These are phyloP conservation scores for Orthosia gracilis DNA, from an alignment of 2,888 invertebrate genomes.

Conservation along the genomic window DNA sequence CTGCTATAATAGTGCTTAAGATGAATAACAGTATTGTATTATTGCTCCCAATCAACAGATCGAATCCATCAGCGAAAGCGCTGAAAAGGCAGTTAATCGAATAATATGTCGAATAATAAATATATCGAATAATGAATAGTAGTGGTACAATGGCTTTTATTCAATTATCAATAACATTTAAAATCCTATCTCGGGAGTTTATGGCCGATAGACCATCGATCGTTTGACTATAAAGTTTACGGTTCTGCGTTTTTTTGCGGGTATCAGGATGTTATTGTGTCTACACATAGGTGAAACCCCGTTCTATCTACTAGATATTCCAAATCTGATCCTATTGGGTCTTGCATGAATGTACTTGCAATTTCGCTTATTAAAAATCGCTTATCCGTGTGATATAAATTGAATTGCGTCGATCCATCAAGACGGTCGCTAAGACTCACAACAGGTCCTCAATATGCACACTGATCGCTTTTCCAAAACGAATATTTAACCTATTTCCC, in stretches of 20 bases:
- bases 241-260: slow-evolving; percentile 3
- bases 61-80: slow-evolving; percentile 45
- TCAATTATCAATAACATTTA: slow-evolving; percentile 49
- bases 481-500: too few species aligned
- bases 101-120: too few species aligned
- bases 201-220: neutral
- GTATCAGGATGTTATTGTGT: slow-evolving; percentile 5
- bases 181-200: slow-evolving; percentile 20
- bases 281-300: neutral
- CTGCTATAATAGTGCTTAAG: slow-evolving; percentile 24
- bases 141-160: slow-evolving; percentile 38
- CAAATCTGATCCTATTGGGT: neutral
- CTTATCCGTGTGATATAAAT: too few species aligned
- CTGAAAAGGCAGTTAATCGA: slow-evolving; percentile 29
- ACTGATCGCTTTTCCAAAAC: neutral
- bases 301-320: neutral
- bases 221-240: slow-evolving; percentile 28
- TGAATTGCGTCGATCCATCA: too few species aligned
- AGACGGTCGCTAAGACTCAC: neutral
- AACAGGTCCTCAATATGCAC: neutral
- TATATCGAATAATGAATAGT: too few species aligned
- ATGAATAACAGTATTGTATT: slow-evolving; percentile 17
- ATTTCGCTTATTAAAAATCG: too few species aligned
- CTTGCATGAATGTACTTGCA: too few species aligned
- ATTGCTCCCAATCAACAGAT: slow-evolving; percentile 43